A percentile compares a stretch with the other conserved stretches of the same genome.
Evolutionary conservation across 2,888 invertebrate genomes (phyloP).

Genomic region (Euphydryas editha): DNA sequence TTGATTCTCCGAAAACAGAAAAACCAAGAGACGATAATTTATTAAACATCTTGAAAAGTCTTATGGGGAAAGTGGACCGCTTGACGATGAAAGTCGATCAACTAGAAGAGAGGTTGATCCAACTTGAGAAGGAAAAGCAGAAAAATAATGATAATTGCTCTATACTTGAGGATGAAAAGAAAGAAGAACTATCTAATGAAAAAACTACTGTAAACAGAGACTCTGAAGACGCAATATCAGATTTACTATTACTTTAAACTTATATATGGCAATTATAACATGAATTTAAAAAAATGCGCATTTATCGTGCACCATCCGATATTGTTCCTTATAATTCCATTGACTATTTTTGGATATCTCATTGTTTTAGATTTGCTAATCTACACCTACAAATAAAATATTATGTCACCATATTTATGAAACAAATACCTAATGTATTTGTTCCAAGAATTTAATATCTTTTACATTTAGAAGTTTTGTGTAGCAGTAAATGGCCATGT

Average conservation of each 20-base stretch:
- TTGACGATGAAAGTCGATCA: slow-evolving; percentile 49
- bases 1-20: slow-evolving; percentile 16
- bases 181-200: background rate
- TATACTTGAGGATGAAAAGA: background rate
- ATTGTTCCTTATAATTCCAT: no score
- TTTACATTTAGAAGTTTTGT: no score
- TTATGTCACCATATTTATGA: no score
- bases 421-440: no score
- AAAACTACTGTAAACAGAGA: slow-evolving; percentile 14
- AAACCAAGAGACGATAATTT: background rate
- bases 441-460: no score
- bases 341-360: no score
- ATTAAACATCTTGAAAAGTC: slow-evolving; percentile 39
- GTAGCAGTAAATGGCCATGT: no score
- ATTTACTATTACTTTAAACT: background rate
- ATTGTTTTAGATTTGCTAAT: no score
- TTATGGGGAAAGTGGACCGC: slow-evolving; percentile 51
- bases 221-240: background rate
- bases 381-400: no score
- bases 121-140: slow-evolving; percentile 42
- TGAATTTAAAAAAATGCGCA: no score
- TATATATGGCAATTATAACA: background rate
- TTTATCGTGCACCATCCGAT: no score
- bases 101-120: slow-evolving; percentile 50
- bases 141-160: background rate